Evolutionary conservation across 2,888 invertebrate genomes (phyloP), one percentile per base, ranked within the genome.

Genomic region (Thymelicus acteon): DNA sequence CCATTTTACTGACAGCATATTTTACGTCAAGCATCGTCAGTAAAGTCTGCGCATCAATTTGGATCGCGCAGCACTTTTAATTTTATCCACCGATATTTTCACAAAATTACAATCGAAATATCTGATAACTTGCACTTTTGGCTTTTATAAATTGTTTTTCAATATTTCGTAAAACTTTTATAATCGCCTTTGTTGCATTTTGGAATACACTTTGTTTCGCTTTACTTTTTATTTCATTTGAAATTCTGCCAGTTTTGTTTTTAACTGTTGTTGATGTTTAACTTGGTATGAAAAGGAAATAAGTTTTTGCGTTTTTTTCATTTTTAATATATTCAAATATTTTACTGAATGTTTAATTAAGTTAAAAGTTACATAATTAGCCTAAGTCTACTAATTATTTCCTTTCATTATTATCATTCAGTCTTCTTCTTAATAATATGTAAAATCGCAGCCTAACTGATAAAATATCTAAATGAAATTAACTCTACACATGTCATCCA

Each of bases 51-150:
- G 63, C 58, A 70, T 64, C 70, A 70, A 70, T 70, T 64, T 64
- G 64, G 49, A 70, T 70, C 57, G 60, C 7, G 8, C 37, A 31
- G 57, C 70, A 52, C 60, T 70, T 70, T 70, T 64, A 64, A 70
- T 64, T 64, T 70, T 70, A 70, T 70, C 64, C 64, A 40, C 7
- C 64, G 40, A 64, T 70, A 70, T 64, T 70, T 24, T 37, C 60
- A 24, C 64, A 60, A 70, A 64, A 70, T 70, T 70, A 64, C 70
- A 52, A 70, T 63, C 58, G 69, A 63, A 40, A 69, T 69, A 69
- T 63, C 49, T 39, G 62, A 54, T 63, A 39, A 48, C 63, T 54
- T n/a, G 54, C 65, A 57, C 24, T 54, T 57, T 65, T 13, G 65
- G 57, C 57, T 13, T 49, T 69, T 63, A 68, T 57, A 13, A 62